Evolutionary conservation across 2,888 invertebrate species (phyloP).

Genomic region (Ligdia adustata): DNA sequence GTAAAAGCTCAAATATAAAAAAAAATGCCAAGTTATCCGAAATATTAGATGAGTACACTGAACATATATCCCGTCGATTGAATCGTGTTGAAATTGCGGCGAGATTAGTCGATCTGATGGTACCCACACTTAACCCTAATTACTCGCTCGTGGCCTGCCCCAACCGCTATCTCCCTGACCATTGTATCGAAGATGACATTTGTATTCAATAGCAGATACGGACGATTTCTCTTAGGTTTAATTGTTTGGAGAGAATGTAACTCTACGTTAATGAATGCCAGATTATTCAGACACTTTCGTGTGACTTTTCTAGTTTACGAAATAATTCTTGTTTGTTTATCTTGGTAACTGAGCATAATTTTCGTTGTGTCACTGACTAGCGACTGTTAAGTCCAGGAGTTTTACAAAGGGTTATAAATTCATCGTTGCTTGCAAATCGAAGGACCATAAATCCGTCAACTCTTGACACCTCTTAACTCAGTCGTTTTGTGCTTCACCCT

Average conservation of each 20-base stretch:
- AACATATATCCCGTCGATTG: constrained; percentile 25
- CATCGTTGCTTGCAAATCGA: constrained; percentile 17
- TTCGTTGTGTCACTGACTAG: no score
- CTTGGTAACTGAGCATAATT: no score
- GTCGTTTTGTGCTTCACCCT: constrained; percentile 19
- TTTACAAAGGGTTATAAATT: constrained; percentile 19
- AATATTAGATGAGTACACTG: constrained; percentile 32
- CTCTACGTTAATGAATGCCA: neutral
- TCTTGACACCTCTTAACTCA: constrained; percentile 19
- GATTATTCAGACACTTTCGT: constrained; percentile 8
- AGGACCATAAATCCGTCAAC: constrained; percentile 17
- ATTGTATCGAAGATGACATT: constrained; percentile 26
- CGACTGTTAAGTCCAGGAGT: constrained; percentile 1
- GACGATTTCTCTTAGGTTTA: constrained; percentile 1
- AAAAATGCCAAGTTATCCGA: constrained; percentile 29
- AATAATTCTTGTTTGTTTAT: no score
- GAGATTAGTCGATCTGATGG: constrained; percentile 43
- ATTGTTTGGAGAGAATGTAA: constrained; percentile 9
- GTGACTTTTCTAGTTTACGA: neutral
- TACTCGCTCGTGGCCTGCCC: constrained; percentile 37
- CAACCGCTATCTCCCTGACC: constrained; percentile 33
- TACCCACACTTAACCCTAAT: constrained; percentile 47
- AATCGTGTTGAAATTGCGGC: constrained; percentile 39
- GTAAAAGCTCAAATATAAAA: no score
- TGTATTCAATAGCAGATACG: constrained; percentile 28